These are phyloP conservation scores for Paedocypris micromegethes DNA, from an alignment of 2,797 vertebrate genomes.

Conservation along the genomic window DNA sequence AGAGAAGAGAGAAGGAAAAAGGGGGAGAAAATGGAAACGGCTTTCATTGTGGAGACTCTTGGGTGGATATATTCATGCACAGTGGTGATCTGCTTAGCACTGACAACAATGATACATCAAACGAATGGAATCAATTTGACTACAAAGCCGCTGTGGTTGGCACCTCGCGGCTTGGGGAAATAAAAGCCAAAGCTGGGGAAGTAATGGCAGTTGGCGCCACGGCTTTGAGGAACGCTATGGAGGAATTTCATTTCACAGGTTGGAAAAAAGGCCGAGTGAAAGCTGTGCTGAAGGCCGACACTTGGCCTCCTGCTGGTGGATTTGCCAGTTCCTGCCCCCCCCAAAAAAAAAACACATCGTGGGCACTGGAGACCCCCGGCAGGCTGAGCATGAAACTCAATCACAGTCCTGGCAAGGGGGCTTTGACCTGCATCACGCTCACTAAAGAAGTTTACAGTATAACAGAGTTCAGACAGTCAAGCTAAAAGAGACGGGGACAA, in stretches of 20 bases:
- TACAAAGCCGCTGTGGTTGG: constrained; percentile 42
- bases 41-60: constrained; percentile 49
- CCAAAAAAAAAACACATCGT: constrained; percentile 4
- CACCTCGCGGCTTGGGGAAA: constrained; percentile 31
- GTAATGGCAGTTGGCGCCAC: constrained; percentile 8
- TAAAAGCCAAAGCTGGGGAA: constrained; percentile 25
- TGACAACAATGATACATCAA: constrained; percentile 68
- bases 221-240: constrained; percentile 35
- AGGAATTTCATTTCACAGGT: constrained; percentile 42
- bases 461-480: constrained; percentile 22
- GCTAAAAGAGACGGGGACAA: constrained; percentile 22
- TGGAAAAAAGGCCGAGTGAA: constrained; percentile 8
- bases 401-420: constrained; percentile 47
- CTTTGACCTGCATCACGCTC: constrained; percentile 32
- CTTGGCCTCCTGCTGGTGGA: constrained; percentile 32
- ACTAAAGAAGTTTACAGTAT: constrained; percentile 27
- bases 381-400: constrained; percentile 48
- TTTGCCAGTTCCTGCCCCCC: constrained; percentile 19
- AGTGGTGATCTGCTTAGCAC: constrained; percentile 62
- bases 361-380: constrained; percentile 32
- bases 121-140: constrained; percentile 59
- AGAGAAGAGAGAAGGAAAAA: constrained; percentile 36
- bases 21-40: constrained; percentile 40
- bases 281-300: constrained; percentile 3
- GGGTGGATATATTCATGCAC: constrained; percentile 58